phyloP scores from a whole-genome alignment of 2,888 invertebrate genomes.

The Athalia circularis region DNA sequence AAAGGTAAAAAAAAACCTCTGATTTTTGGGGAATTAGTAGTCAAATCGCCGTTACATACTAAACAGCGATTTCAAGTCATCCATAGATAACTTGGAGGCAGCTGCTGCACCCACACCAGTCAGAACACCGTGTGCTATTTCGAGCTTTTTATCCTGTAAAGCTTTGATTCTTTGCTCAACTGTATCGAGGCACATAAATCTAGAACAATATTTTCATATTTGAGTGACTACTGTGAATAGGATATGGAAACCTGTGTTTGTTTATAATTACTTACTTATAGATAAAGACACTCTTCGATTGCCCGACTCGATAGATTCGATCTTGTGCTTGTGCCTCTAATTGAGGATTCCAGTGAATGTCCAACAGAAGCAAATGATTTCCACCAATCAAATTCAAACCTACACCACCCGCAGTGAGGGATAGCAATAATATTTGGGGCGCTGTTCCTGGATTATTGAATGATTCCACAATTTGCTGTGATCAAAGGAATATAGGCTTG shows the following conservation, averaged over 20 bases:
- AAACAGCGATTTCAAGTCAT: constrained; percentile 86
- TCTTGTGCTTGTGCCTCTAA: constrained; percentile 96
- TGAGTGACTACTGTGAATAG: neutral
- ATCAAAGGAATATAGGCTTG: neutral
- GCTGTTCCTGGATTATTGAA: constrained; percentile 59
- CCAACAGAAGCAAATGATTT: constrained; percentile 92
- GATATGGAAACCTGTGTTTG: no score
- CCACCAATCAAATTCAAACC: constrained; percentile 95
- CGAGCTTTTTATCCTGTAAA: constrained; percentile 87
- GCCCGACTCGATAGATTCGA: constrained; percentile 94
- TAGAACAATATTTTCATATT: constrained; percentile 66
- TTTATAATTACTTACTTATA: constrained; percentile 81
- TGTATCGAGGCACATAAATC: constrained; percentile 89
- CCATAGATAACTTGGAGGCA: constrained; percentile 84
- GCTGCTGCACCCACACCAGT: constrained; percentile 81
- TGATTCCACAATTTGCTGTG: constrained; percentile 63
- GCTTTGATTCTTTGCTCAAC: constrained; percentile 91
- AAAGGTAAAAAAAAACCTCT: no score
- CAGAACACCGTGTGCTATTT: constrained; percentile 86
- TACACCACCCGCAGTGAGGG: constrained; percentile 95
- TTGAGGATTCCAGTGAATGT: constrained; percentile 98
- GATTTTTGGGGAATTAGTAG: no score
- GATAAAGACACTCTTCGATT: constrained; percentile 86
- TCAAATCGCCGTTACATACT: constrained; percentile 72
- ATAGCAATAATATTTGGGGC: constrained; percentile 84